A percentile compares a stretch with the other conserved stretches of the same genome.
phyloP scores from a whole-genome alignment of 1,140 invertebrate species.

The Bombus huntii region DNA sequence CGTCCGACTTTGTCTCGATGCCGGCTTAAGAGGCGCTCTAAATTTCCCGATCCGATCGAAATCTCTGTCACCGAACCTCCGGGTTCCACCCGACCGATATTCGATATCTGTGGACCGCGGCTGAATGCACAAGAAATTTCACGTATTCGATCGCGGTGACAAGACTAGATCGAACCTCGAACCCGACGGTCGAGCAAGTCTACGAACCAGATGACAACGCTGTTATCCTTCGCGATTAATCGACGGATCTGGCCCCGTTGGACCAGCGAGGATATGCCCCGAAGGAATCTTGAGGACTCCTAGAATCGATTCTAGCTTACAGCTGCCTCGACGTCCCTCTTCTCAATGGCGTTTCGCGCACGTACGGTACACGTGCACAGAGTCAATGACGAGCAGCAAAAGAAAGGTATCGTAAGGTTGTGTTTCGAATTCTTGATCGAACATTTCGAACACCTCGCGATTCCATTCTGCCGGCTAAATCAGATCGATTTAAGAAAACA shows the following conservation, averaged over 20 bases:
- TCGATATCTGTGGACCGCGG: conserved; percentile 18
- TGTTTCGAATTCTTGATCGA: conserved; percentile 11
- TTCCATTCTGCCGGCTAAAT: neutral
- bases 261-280: conserved; percentile 19
- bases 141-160: neutral
- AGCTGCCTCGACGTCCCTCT: neutral
- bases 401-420: conserved; percentile 9
- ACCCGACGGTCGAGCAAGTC: conserved; percentile 26
- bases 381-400: conserved; percentile 29
- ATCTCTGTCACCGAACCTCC: neutral
- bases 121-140: no score
- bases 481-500: neutral
- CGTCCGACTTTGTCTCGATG: no score
- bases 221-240: conserved; percentile 37
- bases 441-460: neutral
- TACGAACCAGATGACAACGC: conserved; percentile 7
- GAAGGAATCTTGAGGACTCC: conserved; percentile 36
- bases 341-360: conserved; percentile 24
- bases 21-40: neutral
- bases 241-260: conserved; percentile 1
- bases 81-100: conserved; percentile 17
- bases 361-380: conserved; percentile 10
- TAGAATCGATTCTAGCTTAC: conserved; percentile 32
- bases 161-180: conserved; percentile 31
- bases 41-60: conserved; percentile 53